Conservation (phyloP, 2,113 vertebrate species). For the Psilopsiagon aymara region DNA sequence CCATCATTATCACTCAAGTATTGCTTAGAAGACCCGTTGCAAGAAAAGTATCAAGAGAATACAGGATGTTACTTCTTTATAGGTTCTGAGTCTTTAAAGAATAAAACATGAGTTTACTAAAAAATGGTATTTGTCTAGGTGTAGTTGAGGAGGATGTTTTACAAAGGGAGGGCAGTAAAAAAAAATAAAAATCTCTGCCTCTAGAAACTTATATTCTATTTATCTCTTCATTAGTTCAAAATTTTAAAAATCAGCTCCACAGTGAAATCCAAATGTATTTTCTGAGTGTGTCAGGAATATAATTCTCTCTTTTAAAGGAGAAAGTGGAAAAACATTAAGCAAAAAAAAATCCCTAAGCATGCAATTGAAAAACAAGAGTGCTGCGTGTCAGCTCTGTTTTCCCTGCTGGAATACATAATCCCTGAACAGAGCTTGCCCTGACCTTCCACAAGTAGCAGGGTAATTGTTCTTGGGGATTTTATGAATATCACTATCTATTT, state of each 20-base stretch:
- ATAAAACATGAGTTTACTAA: neutral
- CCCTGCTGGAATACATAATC: slow-evolving; percentile 20
- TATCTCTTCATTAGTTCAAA: neutral
- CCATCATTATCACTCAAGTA: neutral
- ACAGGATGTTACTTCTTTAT: neutral
- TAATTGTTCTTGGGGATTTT: slow-evolving; percentile 17
- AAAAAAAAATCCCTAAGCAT: neutral
- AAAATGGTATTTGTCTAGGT: neutral
- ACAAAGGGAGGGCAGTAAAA: neutral
- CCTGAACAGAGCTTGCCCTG: slow-evolving; percentile 10
- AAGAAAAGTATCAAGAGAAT: neutral
- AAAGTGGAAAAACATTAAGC: neutral
- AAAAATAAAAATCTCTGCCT: neutral
- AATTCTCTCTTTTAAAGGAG: neutral
- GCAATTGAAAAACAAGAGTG: neutral
- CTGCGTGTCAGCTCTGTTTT: neutral
- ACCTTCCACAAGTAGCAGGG: slow-evolving; percentile 54
- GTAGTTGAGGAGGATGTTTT: neutral
- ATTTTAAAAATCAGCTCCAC: neutral
- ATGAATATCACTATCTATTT: slow-evolving; percentile 33
- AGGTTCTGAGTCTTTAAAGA: neutral
- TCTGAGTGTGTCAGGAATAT: neutral
- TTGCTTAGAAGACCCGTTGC: neutral
- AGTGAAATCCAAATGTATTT: neutral
- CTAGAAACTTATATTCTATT: neutral